phyloP scores from a whole-genome alignment of 2,888 invertebrate genomes.

The Andrena camellia region DNA sequence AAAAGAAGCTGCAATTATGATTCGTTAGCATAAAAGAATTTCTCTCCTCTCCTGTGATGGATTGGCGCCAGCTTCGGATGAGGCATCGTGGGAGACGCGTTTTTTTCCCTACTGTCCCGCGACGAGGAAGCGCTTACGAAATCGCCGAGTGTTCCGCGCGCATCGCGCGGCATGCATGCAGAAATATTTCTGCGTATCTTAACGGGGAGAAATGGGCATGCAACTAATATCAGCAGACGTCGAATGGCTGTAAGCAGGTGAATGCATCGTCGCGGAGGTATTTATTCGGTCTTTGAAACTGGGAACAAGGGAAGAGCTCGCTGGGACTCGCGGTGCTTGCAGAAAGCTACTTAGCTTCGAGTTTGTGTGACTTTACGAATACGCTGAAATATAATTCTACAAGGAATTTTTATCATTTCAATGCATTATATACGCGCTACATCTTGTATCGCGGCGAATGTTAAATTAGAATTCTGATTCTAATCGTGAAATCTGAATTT shows the following conservation, averaged over 20 bases:
- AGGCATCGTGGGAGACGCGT: slow-evolving; percentile 32
- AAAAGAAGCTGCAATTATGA: too few species aligned
- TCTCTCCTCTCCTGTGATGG: slow-evolving; percentile 16
- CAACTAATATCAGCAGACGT: slow-evolving; percentile 40
- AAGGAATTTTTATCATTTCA: too few species aligned
- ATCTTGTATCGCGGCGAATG: too few species aligned
- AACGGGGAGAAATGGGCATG: slow-evolving; percentile 55
- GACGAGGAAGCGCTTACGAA: slow-evolving; percentile 66
- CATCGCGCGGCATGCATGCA: slow-evolving; percentile 65
- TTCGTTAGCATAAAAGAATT: too few species aligned
- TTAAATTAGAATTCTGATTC: background rate
- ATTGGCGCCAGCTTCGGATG: slow-evolving; percentile 18
- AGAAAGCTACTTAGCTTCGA: too few species aligned
- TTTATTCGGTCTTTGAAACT: background rate
- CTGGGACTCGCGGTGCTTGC: too few species aligned
- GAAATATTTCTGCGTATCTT: slow-evolving; percentile 62
- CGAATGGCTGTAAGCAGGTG: slow-evolving; percentile 13
- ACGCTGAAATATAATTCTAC: background rate
- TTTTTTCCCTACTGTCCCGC: slow-evolving; percentile 26
- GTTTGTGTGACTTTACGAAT: background rate
- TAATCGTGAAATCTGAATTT: background rate
- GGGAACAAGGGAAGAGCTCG: background rate
- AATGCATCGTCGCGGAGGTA: slow-evolving; percentile 1
- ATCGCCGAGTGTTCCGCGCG: slow-evolving; percentile 57
- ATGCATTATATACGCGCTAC: too few species aligned